Evolutionary conservation across 1,140 invertebrate species (phyloP), one percentile per base, ranked within the genome.

Genomic region (Danaus plexippus): DNA sequence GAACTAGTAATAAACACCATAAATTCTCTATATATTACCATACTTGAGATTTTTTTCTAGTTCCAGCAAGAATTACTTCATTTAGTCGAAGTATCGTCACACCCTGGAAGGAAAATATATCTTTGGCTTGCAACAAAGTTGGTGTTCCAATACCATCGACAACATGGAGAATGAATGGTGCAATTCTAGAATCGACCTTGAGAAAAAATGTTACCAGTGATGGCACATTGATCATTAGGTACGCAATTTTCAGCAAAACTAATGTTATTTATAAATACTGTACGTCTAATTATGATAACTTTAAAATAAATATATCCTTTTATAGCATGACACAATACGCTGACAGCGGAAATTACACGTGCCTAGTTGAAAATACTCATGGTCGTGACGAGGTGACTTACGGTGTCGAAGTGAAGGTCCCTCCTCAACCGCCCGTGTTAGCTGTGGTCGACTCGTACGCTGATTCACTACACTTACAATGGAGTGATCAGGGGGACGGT

Each of bases 301-400:
- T 32, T 9, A 46, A 51, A 52, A 11, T 41, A 11, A 8, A 18
- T 45, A 18, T 51, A 8, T 22, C 9, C 40, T 3, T 47, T 54
- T 59, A 0, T 72, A 88, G 87, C 54, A 85, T 87, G 76, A 89
- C 92, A 9, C 94, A 95, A 76, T 90, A 92, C 67, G 90, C 90
- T 13, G 94, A 95, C 78, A 92, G 93, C 71, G 96, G 95, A n/a
- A 96, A 97, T 87, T 97, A 97, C 75, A 93, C 95, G 1, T 98
- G 96, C 77, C 87, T 89, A 13, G 94, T 96, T 3, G 92, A 94
- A 67, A 97, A 98, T 80, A 88, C 89, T 9, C 91, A 96, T 80
- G 95, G 96, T 1, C 91, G 90, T 47, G 96, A 97, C 86, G 92
- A 94, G 70, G 96, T 97, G 55, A 91, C 92, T 0, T 96, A 96